phyloP scores from a whole-genome alignment of 92 coral and sea anemone species.

The Bergia puertoricense region DNA sequence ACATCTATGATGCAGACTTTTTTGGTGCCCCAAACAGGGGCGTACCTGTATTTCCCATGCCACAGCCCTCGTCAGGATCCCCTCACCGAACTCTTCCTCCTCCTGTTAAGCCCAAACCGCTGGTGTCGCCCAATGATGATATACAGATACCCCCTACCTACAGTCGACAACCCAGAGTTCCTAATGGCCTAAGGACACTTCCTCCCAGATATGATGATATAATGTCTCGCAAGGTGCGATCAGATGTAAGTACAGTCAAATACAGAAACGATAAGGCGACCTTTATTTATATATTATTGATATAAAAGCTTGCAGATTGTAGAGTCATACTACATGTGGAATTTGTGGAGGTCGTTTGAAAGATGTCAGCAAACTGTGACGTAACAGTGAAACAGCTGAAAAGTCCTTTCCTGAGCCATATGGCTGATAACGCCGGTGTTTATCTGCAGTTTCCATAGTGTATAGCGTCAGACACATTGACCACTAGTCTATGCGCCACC shows the following conservation, averaged over 20 bases:
- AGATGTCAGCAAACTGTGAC: too few relatives aligned
- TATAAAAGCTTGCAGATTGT: neutral
- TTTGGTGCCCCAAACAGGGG: slow-evolving; percentile 48
- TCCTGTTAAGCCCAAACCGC: slow-evolving; percentile 51
- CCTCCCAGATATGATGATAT: slow-evolving; percentile 70
- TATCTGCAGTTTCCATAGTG: too few relatives aligned
- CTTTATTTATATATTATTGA: neutral
- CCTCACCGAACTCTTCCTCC: slow-evolving; percentile 41
- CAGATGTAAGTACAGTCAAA: slow-evolving; percentile 30
- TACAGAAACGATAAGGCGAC: neutral
- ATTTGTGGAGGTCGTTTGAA: too few relatives aligned
- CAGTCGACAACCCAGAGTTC: slow-evolving; percentile 43
- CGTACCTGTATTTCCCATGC: slow-evolving; percentile 43
- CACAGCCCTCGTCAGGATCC: slow-evolving; percentile 43
- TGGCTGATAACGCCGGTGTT: too few relatives aligned
- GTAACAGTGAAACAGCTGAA: too few relatives aligned
- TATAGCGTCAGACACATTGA: too few relatives aligned
- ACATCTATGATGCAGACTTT: slow-evolving; percentile 78
- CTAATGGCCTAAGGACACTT: slow-evolving; percentile 64
- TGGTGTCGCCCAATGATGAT: slow-evolving; percentile 67
- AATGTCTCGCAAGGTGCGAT: slow-evolving; percentile 41
- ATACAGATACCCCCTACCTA: slow-evolving; percentile 74
- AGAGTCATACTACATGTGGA: neutral
- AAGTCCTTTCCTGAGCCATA: too few relatives aligned
- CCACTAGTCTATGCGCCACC: too few relatives aligned